Conservation (phyloP, 2,797 vertebrate genomes). For the Protosalanx chinensis region DNA sequence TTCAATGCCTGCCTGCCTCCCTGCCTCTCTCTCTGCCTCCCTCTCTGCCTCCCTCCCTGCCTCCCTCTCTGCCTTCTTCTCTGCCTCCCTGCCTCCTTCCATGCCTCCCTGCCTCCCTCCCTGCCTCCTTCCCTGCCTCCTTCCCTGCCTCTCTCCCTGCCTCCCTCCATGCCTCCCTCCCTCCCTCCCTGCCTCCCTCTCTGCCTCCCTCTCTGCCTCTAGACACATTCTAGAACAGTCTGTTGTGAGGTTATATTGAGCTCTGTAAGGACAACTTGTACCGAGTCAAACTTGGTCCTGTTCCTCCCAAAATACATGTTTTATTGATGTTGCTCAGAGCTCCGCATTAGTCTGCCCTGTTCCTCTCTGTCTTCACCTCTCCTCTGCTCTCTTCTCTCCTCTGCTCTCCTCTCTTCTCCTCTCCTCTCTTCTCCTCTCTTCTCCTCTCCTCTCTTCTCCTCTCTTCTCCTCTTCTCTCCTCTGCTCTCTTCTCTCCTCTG, state of each 20-base stretch:
- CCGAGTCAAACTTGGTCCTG: not conserved
- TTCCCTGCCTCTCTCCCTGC: not conserved
- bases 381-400: not conserved
- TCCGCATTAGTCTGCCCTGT: slow-evolving; percentile 38
- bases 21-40: not conserved
- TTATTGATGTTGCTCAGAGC: slow-evolving; percentile 33
- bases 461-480: not conserved
- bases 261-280: not conserved
- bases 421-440: not conserved
- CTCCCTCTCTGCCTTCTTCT: no score
- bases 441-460: no score
- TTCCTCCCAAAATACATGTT: slow-evolving; percentile 19
- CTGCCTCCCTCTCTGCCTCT: not conserved
- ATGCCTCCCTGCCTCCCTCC: not conserved
- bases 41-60: not conserved
- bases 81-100: no score
- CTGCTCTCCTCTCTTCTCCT: not conserved
- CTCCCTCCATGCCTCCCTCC: no score
- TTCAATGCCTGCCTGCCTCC: no score
- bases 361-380: slow-evolving; percentile 14
- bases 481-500: no score
- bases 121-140: not conserved
- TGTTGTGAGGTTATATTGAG: no score
- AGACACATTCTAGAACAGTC: no score
- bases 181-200: no score